These are phyloP conservation scores for Nesidiocoris tenuis DNA, from an alignment of 2,888 invertebrate genomes.

Conservation along the genomic window DNA sequence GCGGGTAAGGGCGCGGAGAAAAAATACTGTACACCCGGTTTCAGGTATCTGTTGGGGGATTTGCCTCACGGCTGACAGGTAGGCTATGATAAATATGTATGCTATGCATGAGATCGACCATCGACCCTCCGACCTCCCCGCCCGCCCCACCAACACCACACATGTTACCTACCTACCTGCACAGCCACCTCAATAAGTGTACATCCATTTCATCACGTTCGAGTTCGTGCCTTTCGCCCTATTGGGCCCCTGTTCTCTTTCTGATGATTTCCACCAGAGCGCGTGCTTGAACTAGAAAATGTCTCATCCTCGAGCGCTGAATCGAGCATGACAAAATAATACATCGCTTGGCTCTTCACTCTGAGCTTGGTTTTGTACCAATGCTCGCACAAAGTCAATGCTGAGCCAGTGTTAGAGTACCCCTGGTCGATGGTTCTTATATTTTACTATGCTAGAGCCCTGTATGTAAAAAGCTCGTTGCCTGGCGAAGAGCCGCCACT, in stretches of 20 bases:
- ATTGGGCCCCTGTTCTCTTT: conserved; percentile 3
- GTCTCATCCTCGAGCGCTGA: neutral
- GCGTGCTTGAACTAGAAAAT: neutral
- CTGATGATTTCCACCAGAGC: conserved; percentile 16
- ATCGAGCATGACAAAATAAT: neutral
- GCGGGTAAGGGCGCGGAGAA: neutral
- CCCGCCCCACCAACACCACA: too few relatives aligned
- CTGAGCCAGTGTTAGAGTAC: too few relatives aligned
- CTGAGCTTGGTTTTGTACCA: neutral
- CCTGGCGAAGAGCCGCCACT: neutral
- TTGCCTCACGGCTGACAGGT: conserved; percentile 21
- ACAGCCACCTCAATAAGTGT: conserved; percentile 1
- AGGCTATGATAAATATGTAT: conserved; percentile 34
- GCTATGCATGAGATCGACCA: conserved; percentile 29
- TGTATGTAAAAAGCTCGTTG: neutral
- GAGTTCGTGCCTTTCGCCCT: conserved; percentile 23
- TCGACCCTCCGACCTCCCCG: neutral
- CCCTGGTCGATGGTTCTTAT: too few relatives aligned
- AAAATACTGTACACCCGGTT: neutral
- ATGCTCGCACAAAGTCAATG: too few relatives aligned
- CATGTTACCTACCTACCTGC: too few relatives aligned
- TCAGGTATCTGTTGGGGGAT: neutral
- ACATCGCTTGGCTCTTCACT: neutral
- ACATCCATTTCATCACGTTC: conserved; percentile 29
- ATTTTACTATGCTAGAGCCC: neutral